Percentiles rank a stretch among this genome's conserved stretches.
phyloP scores from a whole-genome alignment of 2,888 invertebrate species.

The Scaptodrosophila latifasciaeformis region DNA sequence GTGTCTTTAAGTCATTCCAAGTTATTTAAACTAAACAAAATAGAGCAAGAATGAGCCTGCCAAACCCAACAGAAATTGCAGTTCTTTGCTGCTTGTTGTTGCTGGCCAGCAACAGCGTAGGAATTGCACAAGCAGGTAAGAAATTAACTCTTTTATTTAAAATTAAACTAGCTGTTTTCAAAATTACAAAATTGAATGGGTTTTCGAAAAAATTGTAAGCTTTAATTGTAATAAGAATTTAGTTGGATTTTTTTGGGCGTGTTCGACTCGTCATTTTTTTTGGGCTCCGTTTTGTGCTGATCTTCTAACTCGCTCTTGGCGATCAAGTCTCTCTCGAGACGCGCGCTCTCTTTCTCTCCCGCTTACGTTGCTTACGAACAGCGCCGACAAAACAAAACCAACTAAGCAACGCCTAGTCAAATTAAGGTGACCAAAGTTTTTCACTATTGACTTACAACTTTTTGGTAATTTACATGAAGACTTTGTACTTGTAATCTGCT shows the following conservation, averaged over 20 bases:
- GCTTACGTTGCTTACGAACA: conserved; percentile 57
- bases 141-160: not conserved
- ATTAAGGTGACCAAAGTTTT: not conserved
- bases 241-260: conserved; percentile 57
- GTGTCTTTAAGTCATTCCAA: conserved; percentile 37
- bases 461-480: conserved; percentile 8
- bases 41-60: conserved; percentile 42
- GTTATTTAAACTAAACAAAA: conserved; percentile 19
- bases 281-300: conserved; percentile 34
- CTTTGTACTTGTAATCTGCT: not conserved
- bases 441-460: not conserved
- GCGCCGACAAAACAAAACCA: conserved; percentile 62
- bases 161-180: not conserved
- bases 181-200: not conserved
- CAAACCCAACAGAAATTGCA: conserved; percentile 16
- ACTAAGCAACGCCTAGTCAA: conserved; percentile 51
- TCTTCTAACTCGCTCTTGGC: conserved; percentile 48
- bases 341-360: conserved; percentile 21
- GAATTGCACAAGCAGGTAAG: conserved; percentile 50
- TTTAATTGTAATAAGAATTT: conserved; percentile 22
- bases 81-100: conserved; percentile 41
- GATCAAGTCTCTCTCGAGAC: conserved; percentile 17
- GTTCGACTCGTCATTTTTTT: conserved; percentile 52
- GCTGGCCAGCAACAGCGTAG: conserved; percentile 54
- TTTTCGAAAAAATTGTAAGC: not conserved